Evolutionary conservation across 1,140 invertebrate species (phyloP).

Genomic region (Rhopalosiphum padi): DNA sequence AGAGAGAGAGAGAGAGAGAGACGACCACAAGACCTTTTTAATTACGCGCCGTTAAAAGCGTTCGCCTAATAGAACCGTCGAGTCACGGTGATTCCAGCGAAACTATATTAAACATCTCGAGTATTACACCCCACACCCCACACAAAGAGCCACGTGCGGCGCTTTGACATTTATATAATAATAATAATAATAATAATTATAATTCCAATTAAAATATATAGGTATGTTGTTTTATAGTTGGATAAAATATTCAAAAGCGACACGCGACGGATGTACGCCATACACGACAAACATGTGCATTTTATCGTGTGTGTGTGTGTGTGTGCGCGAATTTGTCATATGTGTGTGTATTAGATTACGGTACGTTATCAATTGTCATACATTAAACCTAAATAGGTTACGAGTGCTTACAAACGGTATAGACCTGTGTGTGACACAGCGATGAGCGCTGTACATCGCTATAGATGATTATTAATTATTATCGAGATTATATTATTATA

Average conservation of each 20-base stretch:
- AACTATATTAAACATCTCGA: neutral
- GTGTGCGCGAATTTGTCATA: no score
- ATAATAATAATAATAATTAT: neutral
- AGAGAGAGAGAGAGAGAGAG: neutral
- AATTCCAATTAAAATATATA: neutral
- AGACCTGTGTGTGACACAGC: neutral
- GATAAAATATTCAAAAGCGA: neutral
- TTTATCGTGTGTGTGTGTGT: neutral
- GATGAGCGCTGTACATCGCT: neutral
- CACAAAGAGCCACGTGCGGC: neutral
- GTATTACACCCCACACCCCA: neutral
- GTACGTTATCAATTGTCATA: neutral
- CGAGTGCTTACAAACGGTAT: neutral
- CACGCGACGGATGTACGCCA: no score
- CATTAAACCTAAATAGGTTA: neutral
- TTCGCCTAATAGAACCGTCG: neutral
- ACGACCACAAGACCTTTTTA: neutral
- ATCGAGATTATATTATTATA: neutral
- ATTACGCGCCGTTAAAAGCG: neutral
- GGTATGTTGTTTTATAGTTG: neutral
- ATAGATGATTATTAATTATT: neutral
- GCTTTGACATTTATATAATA: neutral
- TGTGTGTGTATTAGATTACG: neutral
- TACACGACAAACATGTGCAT: neutral
- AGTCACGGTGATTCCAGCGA: conserved; percentile 1